phyloP scores from a whole-genome alignment of 1,140 invertebrate species.

The Monochamus saltuarius region DNA sequence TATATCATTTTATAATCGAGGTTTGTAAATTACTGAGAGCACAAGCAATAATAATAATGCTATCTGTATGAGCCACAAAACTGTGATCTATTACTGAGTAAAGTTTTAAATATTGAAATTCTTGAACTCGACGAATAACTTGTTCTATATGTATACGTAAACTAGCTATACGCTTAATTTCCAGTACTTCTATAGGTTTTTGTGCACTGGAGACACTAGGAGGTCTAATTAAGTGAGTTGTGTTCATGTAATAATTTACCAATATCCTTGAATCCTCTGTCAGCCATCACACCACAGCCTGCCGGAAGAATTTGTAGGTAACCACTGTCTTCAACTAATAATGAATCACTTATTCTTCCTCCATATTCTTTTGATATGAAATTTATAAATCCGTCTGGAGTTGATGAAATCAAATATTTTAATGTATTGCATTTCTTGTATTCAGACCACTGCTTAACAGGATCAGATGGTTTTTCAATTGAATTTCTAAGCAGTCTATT shows the following conservation, averaged over 20 bases:
- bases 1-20: not conserved
- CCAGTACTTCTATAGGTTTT: conserved; percentile 1
- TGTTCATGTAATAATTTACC: not conserved
- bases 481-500: conserved; percentile 42
- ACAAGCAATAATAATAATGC: conserved; percentile 8
- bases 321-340: conserved; percentile 39
- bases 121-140: conserved; percentile 8
- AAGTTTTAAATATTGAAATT: conserved; percentile 9
- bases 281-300: conserved; percentile 40
- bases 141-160: conserved; percentile 17
- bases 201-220: conserved; percentile 1
- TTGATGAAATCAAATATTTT: conserved; percentile 50
- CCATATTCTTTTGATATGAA: conserved; percentile 48
- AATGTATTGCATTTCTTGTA: conserved; percentile 50
- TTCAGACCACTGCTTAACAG: conserved; percentile 44
- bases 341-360: conserved; percentile 39
- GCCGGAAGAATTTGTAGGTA: conserved; percentile 35
- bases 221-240: not conserved
- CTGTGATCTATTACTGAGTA: conserved; percentile 10
- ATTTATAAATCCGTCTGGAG: conserved; percentile 48
- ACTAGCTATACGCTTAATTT: conserved; percentile 11
- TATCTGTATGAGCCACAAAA: not conserved
- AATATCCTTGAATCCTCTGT: conserved; percentile 34
- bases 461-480: conserved; percentile 44
- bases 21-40: conserved; percentile 10